These are phyloP conservation scores for Helogale parvula DNA, from an alignment of 2,113 vertebrate species.

Conservation along the genomic window DNA sequence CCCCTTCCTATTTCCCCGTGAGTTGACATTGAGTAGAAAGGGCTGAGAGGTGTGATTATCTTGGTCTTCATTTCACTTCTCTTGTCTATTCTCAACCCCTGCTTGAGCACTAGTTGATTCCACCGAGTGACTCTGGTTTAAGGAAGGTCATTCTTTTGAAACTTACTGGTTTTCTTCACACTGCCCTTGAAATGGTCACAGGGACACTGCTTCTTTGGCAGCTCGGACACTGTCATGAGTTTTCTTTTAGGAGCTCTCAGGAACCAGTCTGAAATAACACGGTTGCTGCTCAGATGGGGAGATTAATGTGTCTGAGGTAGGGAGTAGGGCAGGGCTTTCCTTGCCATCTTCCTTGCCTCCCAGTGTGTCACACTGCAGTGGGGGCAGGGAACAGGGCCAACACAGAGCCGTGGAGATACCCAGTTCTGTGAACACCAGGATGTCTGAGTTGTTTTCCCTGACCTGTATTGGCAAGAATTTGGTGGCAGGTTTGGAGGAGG, in stretches of 20 bases:
- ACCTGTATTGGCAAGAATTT: not conserved
- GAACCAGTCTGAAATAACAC: constrained; percentile 69
- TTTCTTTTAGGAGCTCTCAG: constrained; percentile 53
- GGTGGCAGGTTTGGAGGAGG: not conserved
- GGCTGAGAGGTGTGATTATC: not conserved
- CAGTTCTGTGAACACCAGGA: not conserved
- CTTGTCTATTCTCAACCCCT: not conserved
- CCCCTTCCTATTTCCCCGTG: not conserved
- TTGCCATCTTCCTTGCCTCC: not conserved
- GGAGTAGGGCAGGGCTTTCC: not conserved
- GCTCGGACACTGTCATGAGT: not conserved
- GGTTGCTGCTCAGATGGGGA: not conserved
- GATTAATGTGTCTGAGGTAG: not conserved
- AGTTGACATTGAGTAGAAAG: not conserved
- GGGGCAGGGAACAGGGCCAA: not conserved
- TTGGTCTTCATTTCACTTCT: not conserved
- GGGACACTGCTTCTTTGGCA: constrained; percentile 64
- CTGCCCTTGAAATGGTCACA: constrained; percentile 63
- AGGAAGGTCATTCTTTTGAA: not conserved
- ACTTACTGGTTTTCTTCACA: constrained; percentile 69
- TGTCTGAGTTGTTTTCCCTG: constrained; percentile 12
- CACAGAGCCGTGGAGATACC: not conserved
- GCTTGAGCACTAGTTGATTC: not conserved
- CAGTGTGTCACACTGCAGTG: not conserved
- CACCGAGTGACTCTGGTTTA: not conserved